These are phyloP conservation scores for Acanthosepion lycidas DNA, from an alignment of 2,888 invertebrate genomes.

Conservation along the genomic window DNA sequence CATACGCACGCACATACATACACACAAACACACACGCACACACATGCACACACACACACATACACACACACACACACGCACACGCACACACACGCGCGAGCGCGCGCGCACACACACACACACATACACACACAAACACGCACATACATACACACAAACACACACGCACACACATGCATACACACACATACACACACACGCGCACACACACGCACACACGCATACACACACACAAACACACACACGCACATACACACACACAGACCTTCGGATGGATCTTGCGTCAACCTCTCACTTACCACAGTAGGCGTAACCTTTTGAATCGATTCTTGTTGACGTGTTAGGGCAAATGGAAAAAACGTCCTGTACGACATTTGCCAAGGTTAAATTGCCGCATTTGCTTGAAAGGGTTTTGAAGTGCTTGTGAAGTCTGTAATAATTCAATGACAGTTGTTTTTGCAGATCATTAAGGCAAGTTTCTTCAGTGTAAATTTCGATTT, in stretches of 20 bases:
- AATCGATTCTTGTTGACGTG: not conserved
- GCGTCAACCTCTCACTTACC: not conserved
- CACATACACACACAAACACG: not conserved
- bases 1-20: not conserved
- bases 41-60: not conserved
- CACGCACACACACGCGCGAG: not conserved
- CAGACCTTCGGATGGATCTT: not conserved
- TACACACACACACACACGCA: not conserved
- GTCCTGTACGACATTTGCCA: fast-evolving
- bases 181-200: not conserved
- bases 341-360: not conserved
- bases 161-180: not conserved
- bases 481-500: no score
- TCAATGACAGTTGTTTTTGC: no score
- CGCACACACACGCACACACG: not conserved
- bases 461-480: no score
- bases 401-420: no score
- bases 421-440: no score
- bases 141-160: not conserved
- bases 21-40: not conserved
- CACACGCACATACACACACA: not conserved
- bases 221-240: not conserved
- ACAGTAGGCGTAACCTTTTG: not conserved
- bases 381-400: no score
- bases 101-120: not conserved